phyloP scores from a whole-genome alignment of 2,113 vertebrate species.

The Oreochromis spilurus region DNA sequence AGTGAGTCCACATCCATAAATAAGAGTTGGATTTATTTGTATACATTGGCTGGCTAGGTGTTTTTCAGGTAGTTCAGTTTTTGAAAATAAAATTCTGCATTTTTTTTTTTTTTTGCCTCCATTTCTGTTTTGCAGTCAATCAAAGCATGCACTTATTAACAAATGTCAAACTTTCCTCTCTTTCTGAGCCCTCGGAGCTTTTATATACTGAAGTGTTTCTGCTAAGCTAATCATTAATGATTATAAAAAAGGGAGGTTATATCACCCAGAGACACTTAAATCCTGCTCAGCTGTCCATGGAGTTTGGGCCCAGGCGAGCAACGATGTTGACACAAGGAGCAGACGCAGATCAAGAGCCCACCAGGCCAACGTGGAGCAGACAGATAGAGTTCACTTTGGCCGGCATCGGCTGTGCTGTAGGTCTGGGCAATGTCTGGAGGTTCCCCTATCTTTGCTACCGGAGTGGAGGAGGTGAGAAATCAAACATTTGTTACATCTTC shows the following conservation, averaged over 20 bases:
- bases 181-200: not conserved
- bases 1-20: not conserved
- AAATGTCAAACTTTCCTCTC: not conserved
- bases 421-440: conserved; percentile 76
- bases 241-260: conserved; percentile 62
- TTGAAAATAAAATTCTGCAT: not conserved
- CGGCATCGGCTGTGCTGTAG: conserved; percentile 72
- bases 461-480: conserved; percentile 74
- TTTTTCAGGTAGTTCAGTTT: not conserved
- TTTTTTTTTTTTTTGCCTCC: not conserved
- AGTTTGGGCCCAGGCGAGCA: not conserved
- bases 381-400: conserved; percentile 78
- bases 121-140: not conserved
- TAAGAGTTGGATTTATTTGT: not conserved
- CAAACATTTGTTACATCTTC: not conserved
- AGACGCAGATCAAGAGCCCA: conserved; percentile 30
- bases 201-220: not conserved
- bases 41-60: not conserved
- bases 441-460: conserved; percentile 78
- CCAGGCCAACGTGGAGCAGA: conserved; percentile 72
- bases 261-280: conserved; percentile 17
- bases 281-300: not conserved
- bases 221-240: conserved; percentile 72
- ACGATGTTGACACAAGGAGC: not conserved
- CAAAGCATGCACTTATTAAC: not conserved